Conservation (phyloP, 2,888 invertebrate species). For the Eudemis profundana region DNA sequence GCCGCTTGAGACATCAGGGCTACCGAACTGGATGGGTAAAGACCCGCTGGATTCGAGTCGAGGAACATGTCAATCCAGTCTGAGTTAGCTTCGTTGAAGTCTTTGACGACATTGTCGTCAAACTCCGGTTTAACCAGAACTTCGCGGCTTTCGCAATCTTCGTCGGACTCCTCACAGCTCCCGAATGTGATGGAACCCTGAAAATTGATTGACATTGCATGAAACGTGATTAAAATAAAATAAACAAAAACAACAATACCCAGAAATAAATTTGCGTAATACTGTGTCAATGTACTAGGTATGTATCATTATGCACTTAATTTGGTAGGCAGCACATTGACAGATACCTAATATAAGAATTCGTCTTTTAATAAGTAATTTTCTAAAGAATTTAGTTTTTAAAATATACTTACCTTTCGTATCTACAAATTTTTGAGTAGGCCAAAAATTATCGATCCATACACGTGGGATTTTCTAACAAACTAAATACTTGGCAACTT, state of each 20-base stretch:
- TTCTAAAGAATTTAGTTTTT: too few species aligned
- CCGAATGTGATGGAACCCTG: constrained; percentile 64
- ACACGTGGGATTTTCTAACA: too few species aligned
- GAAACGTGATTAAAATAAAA: constrained; percentile 4
- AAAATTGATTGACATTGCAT: constrained; percentile 48
- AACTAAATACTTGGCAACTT: too few species aligned
- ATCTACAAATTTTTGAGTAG: too few species aligned
- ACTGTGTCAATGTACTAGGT: neutral
- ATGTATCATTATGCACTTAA: constrained; percentile 4
- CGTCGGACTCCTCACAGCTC: constrained; percentile 48
- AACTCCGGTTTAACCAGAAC: constrained; percentile 50
- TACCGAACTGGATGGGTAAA: constrained; percentile 65
- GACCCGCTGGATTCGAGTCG: constrained; percentile 53
- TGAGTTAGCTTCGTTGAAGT: constrained; percentile 54
- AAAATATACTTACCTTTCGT: too few species aligned
- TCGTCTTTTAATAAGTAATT: too few species aligned
- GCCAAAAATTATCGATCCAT: too few species aligned
- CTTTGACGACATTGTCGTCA: constrained; percentile 54
- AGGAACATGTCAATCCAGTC: constrained; percentile 70
- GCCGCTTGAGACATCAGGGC: constrained; percentile 69
- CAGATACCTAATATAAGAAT: neutral
- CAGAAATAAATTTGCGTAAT: neutral
- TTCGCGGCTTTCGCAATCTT: constrained; percentile 52
- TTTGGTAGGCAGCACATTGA: neutral
- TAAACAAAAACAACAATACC: neutral